Base-by-base conservation (phyloP, 2,888 invertebrate species). In the Perdita meconis region DNA sequence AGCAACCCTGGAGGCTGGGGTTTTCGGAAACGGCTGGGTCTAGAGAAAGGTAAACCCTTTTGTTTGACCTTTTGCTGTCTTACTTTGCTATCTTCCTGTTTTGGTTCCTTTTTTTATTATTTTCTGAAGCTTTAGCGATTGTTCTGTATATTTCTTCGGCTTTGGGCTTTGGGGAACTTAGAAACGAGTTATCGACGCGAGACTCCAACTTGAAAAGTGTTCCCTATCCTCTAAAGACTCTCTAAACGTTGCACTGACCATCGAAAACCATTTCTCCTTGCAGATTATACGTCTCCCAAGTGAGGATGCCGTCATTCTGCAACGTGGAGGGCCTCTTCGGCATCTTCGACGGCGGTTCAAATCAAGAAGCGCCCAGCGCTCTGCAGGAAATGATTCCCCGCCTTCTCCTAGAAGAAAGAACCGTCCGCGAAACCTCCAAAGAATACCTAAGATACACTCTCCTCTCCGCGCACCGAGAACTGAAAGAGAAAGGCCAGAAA, bases 371-470 rank as follows among this genome's bases (percentile, higher is more conserved):
- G 30, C 96, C 96, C 0, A 94, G 94, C 88, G 94, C 95, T 42
- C 93, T 97, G 75, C 96, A 96, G 76, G 95, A 96, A 84, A 94
- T 95, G 75, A 95, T 97, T 76, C 97, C 97, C 0, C 95, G 96
- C n/a, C 94, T 97, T 26, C 92, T 97, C 22, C 93, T 96, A 19
- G 97, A 97, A 92, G 97, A 97, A 92, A 94, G 96, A 81, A 96
- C 96, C 0, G 95, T 96, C 2, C 96, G 96, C 89, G 97, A 97
- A 92, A 96, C 96, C 0, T 95, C 95, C 0, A 94, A 94, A 67
- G 97, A 97, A 87, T 97, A 97, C 85, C 95, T 97, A 94, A 97
- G 97, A 89, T 97, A 97, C 90, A 96, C 97, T 0, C 94, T 97
- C 80, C 93, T 97, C 8, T 95, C 97, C 19, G 96, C 97, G 0